Conservation (phyloP, 2,888 invertebrate species). For the Sphaerolaimus hirsutus region DNA sequence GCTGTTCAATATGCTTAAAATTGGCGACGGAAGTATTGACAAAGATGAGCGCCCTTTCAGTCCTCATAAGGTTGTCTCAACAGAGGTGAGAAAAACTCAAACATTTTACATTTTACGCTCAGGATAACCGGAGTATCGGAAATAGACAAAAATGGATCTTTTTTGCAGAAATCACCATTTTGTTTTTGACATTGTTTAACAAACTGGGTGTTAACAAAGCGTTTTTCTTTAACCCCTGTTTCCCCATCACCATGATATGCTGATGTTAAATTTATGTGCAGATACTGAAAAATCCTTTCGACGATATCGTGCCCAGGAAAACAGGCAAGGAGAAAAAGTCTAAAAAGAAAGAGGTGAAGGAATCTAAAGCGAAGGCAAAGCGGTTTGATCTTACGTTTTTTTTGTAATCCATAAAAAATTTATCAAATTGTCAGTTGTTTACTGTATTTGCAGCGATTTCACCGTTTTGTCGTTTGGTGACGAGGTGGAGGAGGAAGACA, state of each 20-base stretch:
- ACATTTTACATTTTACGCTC: constrained; percentile 1
- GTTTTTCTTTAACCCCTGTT: too few relatives aligned
- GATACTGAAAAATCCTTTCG: constrained; percentile 64
- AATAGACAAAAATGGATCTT: too few relatives aligned
- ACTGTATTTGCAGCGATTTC: constrained; percentile 47
- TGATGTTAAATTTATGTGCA: too few relatives aligned
- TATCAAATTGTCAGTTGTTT: background rate
- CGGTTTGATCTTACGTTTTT: background rate
- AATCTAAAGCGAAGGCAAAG: background rate
- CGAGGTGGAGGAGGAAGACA: constrained; percentile 78
- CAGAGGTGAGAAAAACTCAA: constrained; percentile 34
- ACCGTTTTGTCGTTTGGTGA: constrained; percentile 84
- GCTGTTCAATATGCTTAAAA: constrained; percentile 72
- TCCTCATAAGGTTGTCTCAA: constrained; percentile 56
- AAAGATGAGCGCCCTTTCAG: constrained; percentile 57
- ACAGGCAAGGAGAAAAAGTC: constrained; percentile 4
- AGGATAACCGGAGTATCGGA: too few relatives aligned
- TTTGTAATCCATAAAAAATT: background rate
- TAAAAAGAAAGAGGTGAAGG: background rate
- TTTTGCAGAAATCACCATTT: too few relatives aligned
- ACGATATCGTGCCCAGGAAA: constrained; percentile 58
- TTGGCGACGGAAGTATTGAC: constrained; percentile 60
- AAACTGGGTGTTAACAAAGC: too few relatives aligned
- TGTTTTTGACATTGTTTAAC: too few relatives aligned
- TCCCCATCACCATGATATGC: too few relatives aligned